phyloP scores from a whole-genome alignment of 2,113 vertebrate genomes.

The Calonectris borealis region DNA sequence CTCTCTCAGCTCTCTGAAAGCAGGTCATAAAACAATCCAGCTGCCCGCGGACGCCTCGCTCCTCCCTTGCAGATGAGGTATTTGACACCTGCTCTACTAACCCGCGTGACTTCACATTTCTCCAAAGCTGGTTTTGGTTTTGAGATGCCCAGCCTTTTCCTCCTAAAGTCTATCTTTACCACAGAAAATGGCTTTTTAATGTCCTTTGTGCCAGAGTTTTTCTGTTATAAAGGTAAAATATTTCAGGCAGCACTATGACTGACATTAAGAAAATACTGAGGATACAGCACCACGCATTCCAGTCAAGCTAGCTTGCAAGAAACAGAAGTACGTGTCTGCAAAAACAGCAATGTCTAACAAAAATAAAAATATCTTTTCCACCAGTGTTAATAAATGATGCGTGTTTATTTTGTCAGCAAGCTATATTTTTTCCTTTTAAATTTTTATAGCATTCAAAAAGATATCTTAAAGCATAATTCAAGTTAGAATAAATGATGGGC shows the following conservation, averaged over 20 bases:
- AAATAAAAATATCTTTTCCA: conserved; percentile 5
- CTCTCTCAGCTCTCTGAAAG: neutral
- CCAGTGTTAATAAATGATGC: neutral
- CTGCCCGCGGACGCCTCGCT: neutral
- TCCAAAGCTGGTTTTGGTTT: neutral
- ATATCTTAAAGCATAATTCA: neutral
- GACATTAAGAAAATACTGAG: conserved; percentile 10
- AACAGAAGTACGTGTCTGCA: neutral
- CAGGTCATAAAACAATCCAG: neutral
- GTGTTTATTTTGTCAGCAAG: conserved; percentile 11
- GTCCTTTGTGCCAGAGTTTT: neutral
- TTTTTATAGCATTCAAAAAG: neutral
- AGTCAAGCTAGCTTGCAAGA: neutral
- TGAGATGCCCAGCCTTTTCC: neutral
- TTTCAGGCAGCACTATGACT: neutral
- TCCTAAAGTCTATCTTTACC: neutral
- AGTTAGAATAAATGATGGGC: conserved; percentile 3
- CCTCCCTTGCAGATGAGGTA: neutral
- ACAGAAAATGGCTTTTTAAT: neutral
- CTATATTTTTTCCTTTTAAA: conserved; percentile 3
- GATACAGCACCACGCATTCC: neutral
- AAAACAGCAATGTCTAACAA: neutral
- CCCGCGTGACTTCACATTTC: fast-evolving
- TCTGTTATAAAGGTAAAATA: neutral
- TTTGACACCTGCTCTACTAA: neutral